Evolutionary conservation across 2,797 vertebrate species (phyloP).

Genomic region (Bradypus variegatus): DNA sequence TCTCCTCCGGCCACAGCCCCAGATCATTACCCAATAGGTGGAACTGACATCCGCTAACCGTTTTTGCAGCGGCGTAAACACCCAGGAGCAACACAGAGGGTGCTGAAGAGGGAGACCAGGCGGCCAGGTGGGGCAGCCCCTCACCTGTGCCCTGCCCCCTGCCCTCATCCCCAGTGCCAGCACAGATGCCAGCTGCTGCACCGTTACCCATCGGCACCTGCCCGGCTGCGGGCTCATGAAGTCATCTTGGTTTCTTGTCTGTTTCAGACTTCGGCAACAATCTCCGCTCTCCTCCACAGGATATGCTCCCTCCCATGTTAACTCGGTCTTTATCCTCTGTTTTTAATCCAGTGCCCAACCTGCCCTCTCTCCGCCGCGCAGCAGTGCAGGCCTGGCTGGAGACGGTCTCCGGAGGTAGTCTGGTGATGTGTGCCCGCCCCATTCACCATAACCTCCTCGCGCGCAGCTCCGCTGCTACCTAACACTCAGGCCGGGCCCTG

Average conservation of each 20-base stretch:
- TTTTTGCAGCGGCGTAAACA: background rate
- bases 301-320: conserved; percentile 46
- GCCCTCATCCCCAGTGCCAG: background rate
- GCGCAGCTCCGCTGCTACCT: conserved; percentile 72
- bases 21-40: background rate
- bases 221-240: background rate
- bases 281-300: conserved; percentile 30
- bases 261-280: conserved; percentile 33
- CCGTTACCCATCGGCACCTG: accelerated
- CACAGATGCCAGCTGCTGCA: background rate
- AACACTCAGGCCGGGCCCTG: conserved; percentile 69
- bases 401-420: conserved; percentile 96
- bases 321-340: conserved; percentile 70
- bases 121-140: accelerated
- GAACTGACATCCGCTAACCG: background rate
- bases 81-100: background rate
- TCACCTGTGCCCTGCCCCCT: background rate
- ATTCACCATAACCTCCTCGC: conserved; percentile 72
- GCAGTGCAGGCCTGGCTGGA: conserved; percentile 99
- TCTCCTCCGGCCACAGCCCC: background rate
- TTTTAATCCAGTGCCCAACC: conserved; percentile 87
- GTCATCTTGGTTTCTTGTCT: conserved; percentile 29
- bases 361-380: conserved; percentile 88
- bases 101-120: background rate
- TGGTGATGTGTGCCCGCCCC: conserved; percentile 72